Evolutionary conservation across 2,113 vertebrate genomes (phyloP), one percentile per base, ranked within the genome.

Genomic region (Clarias batrachus): DNA sequence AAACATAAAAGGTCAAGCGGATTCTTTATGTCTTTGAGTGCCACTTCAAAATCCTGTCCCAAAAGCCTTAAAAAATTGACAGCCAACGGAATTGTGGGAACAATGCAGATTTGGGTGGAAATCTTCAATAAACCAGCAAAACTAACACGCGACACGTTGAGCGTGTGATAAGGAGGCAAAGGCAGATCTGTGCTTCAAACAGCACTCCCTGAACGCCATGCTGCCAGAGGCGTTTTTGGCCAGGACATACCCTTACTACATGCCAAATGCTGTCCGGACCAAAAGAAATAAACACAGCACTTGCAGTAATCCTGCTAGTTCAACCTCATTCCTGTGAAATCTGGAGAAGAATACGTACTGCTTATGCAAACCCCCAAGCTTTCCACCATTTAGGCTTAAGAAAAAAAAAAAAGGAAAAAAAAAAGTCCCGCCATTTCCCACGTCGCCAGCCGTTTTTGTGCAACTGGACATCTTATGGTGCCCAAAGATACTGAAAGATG

Each of bases 251-350:
- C 27, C 59, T 60, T 57, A 17, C 80, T 87, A 89, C 91, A 89
- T 87, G 91, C 91, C 91, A 91, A 87, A 81, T 79, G 81, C 85
- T 84, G 87, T 89, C 82, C 89, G 82, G 82, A 86, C 87, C 86
- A 87, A 90, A 90, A 86, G 83, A 91, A 89, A 86, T 87, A 87
- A 87, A 89, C 89, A 87, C 76, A 33, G 78, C 77, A 19, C 88
- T 85, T 27, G 8, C 62, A 88, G 81, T 91, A 92, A 92, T 92
- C 90, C 89, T 82, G 81, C 71, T 79, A 87, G 89, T 91, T 89
- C 87, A 48, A 88, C 84, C 90, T 89, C 79, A 88, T 90, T 91
- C 87, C 80, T 90, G 89, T 91, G 83, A 89, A 91, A 90, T 91
- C 88, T 89, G 81, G 71, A 86, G 85, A 81, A 89, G 86, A 89